A percentile compares a stretch with the other conserved stretches of the same genome.
Conservation (phyloP, 2,888 invertebrate species). For the Dascillus cervinus region DNA sequence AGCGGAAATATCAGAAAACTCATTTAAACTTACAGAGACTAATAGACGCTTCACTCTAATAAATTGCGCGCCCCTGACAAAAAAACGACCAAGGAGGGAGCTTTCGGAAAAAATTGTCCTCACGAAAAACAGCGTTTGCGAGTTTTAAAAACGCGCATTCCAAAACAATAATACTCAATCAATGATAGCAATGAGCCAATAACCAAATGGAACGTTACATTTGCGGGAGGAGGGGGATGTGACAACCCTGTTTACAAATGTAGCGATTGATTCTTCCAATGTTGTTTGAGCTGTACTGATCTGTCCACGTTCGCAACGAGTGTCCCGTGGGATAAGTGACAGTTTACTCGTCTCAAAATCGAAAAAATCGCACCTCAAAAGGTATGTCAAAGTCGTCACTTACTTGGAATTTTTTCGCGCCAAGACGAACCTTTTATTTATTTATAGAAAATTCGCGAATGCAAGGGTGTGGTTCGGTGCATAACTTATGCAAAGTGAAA, state of each 20-base stretch:
- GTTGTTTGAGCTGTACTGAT: conserved; percentile 42
- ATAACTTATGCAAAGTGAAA: conserved; percentile 42
- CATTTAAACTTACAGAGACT: conserved; percentile 13
- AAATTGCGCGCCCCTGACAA: conserved; percentile 11
- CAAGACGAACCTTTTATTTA: conserved; percentile 22
- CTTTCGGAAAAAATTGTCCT: too few species aligned
- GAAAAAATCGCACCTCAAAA: conserved; percentile 1
- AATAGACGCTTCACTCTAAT: conserved; percentile 22
- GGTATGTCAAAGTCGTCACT: conserved; percentile 4
- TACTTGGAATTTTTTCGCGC: too few species aligned
- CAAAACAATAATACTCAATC: conserved; percentile 47
- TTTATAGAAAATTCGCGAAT: conserved; percentile 22
- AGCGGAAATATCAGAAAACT: conserved; percentile 4
- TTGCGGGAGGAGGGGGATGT: conserved; percentile 38
- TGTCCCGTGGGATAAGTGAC: conserved; percentile 31
- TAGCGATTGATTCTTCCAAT: conserved; percentile 46
- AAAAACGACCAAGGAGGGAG: background rate
- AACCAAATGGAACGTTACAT: conserved; percentile 44
- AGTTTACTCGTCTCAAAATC: conserved; percentile 18
- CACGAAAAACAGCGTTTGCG: too few species aligned
- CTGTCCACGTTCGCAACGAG: conserved; percentile 34
- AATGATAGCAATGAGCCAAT: conserved; percentile 47
- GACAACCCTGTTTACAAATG: conserved; percentile 47
- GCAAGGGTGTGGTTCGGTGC: conserved; percentile 36
- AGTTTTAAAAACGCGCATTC: conserved; percentile 46